Evolutionary conservation across 2,797 vertebrate species (phyloP), one percentile per base, ranked within the genome.

Genomic region (Pteronotus mesoamericanus): DNA sequence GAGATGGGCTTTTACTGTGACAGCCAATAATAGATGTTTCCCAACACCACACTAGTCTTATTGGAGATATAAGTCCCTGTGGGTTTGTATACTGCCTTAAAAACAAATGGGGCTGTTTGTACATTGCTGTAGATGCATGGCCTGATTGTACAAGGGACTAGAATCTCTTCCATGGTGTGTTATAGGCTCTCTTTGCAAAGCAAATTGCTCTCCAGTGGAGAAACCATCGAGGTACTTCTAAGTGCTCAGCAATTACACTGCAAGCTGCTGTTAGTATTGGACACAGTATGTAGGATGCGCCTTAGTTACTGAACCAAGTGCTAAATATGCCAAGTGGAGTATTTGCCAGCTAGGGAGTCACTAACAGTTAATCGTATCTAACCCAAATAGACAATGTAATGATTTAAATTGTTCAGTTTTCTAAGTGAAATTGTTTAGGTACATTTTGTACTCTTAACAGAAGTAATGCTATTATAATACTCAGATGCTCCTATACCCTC

Each of bases 1-100:
- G 51, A 86, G 37, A 69, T 90, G n/a, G 66, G 72, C 42, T 93
- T 97, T 37, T 75, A 46, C n/a, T 77, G 6, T 92, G 61, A 72
- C 21, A 66, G 24, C 87, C 66, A 19, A 4, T 55, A 71, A 86
- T 86, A 55, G 61, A 44, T 39, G 69, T 39, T 91, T 93, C 89
- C 75, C 12, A 69, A 10, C 5, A 66, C 48, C 39, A 57, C 3
- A 18, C 29, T n/a, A 26, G 51, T 75, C n/a, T 77, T 57, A 44
- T 4, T 53, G 46, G 57, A 93, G 68, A 53, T 21, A 44, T 3
- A 9, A 42, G 37, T 72, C 46, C 29, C n/a, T 26, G 0, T 89
- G 71, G 46, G 24, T 95, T 93, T 19, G 42, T 44, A 24, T 2
- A 88, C 39, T n/a, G 34, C 66, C 91, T 88, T 61, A 79, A 68